Evolutionary conservation across 2,888 invertebrate species (phyloP).

Genomic region (Panopea generosa): DNA sequence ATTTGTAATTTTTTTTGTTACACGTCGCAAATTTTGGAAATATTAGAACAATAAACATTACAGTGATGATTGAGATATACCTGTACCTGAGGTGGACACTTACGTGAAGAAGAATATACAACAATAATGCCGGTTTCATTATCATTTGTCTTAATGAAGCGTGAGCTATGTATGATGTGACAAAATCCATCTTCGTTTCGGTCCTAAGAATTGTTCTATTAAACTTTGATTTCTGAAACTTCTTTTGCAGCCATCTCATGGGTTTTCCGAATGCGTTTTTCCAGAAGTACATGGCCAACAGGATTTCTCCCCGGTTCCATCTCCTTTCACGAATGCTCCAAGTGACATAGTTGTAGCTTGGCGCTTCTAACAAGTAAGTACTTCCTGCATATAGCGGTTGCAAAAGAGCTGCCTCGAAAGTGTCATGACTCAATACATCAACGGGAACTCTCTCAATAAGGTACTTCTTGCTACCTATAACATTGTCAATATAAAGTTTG

Average conservation of each 20-base stretch:
- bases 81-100: constrained; percentile 65
- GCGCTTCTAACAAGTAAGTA: constrained; percentile 72
- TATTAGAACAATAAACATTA: constrained; percentile 75
- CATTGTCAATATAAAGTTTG: constrained; percentile 74
- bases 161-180: constrained; percentile 77
- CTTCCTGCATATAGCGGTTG: constrained; percentile 75
- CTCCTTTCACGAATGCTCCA: constrained; percentile 79
- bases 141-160: constrained; percentile 76
- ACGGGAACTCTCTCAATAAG: constrained; percentile 78
- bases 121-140: constrained; percentile 76
- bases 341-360: constrained; percentile 76
- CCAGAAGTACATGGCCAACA: constrained; percentile 79
- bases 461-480: constrained; percentile 73
- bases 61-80: constrained; percentile 70
- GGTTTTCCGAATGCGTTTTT: constrained; percentile 69
- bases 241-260: constrained; percentile 72
- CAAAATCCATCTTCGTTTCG: constrained; percentile 72
- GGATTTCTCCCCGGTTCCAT: constrained; percentile 79
- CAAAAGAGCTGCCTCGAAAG: constrained; percentile 78
- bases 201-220: constrained; percentile 74
- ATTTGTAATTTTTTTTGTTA: constrained; percentile 68
- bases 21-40: constrained; percentile 78
- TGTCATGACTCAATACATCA: constrained; percentile 80
- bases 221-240: constrained; percentile 70
- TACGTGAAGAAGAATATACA: constrained; percentile 2